Evolutionary conservation across 2,888 invertebrate genomes (phyloP), one percentile per base, ranked within the genome.

Genomic region (Heliconius erato): DNA sequence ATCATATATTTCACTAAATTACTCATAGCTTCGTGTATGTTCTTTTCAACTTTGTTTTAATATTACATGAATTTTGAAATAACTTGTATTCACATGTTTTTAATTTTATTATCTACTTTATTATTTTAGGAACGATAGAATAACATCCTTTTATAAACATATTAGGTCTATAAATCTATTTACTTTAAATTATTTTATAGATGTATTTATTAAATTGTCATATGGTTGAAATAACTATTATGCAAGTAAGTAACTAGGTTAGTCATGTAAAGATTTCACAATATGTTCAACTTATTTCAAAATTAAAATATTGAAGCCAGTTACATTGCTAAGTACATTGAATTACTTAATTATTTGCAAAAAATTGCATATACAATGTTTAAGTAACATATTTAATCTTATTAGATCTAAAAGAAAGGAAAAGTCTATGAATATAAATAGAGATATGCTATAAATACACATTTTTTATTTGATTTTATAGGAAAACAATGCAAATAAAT

Each of bases 1-100:
- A 79, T n/a, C 82, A 74, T 81, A 80, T 80, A 82, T 84, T 84
- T 76, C 74, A 82, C 63, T 74, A 54, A 82, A 79, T 84, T 81
- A 84, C 82, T 84, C 82, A 80, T 76, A 80, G 74, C 69, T 76
- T 71, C 68, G 40, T 68, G 63, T n/a, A 35, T 69, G 67, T 79
- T 63, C 59, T 76, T 63, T 63, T n/a, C 26, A 35, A 63, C 76
- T 63, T 76, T 76, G 59, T 63, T 63, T n/a, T 63, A 40, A 59
- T 59, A 35, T 63, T n/a, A n/a, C 76, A 35, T 63, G 35, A 76
- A 40, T 40, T 63, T 76, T 63, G 35, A 35, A 40, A 35, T 72
- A 35, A 3, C 28, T 16, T 72, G 16, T 35, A 9, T 49, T 72
- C 72, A 72, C 72, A 49, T 72, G 72, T 72, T 72, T 63, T 72